Percentiles rank a stretch among this genome's conserved stretches.
Evolutionary conservation across 1,140 invertebrate species (phyloP).

Genomic region (Pogonognathellus flavescens): DNA sequence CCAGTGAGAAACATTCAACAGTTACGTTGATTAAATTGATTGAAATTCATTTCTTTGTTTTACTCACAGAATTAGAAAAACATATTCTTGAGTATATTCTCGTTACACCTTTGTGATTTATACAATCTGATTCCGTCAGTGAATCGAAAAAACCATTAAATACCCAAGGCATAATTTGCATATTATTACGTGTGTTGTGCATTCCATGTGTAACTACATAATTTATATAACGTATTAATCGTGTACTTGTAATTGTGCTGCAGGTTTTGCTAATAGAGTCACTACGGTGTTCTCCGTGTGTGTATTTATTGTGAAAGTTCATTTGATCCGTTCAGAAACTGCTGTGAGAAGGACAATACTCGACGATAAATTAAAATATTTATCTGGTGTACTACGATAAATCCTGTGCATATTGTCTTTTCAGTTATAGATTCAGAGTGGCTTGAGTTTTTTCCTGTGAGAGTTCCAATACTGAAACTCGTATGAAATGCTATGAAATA

Average conservation of each 20-base stretch:
- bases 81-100: no score
- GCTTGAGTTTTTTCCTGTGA: neutral
- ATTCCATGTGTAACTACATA: no score
- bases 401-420: no score
- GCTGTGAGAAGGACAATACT: no score
- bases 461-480: neutral
- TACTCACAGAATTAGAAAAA: no score
- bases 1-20: neutral
- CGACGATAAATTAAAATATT: neutral
- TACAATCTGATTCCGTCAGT: no score
- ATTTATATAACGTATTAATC: no score
- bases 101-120: no score
- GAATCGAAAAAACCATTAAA: no score
- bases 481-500: neutral
- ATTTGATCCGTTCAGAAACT: neutral
- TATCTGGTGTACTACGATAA: neutral
- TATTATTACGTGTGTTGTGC: no score
- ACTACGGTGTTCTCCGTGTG: neutral
- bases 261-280: neutral
- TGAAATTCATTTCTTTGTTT: neutral
- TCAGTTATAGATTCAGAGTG: neutral
- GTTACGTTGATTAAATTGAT: neutral
- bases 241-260: no score
- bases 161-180: no score
- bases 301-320: conserved; percentile 11